A percentile compares a stretch with the other conserved stretches of the same genome.
phyloP scores from a whole-genome alignment of 2,113 vertebrate species.

The Panthera leo region DNA sequence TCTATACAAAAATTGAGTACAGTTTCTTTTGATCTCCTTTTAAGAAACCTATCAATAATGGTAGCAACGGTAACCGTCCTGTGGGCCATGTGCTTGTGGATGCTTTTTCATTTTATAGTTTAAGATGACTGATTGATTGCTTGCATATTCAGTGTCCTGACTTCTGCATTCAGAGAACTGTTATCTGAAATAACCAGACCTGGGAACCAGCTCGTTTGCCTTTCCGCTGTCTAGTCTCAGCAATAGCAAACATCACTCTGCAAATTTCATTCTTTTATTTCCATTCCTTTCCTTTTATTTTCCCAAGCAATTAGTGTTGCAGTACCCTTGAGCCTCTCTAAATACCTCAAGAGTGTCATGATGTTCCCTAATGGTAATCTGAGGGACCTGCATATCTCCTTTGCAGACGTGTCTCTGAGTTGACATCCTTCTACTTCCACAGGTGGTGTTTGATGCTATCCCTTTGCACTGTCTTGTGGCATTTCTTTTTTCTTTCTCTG shows the following conservation, averaged over 20 bases:
- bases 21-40: not conserved
- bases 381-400: not conserved
- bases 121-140: not conserved
- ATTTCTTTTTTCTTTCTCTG: not conserved
- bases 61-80: not conserved
- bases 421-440: not conserved
- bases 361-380: not conserved
- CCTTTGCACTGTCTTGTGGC: not conserved
- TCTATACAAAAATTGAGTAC: not conserved
- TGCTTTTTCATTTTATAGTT: not conserved
- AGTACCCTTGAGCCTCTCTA: not conserved
- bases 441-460: not conserved
- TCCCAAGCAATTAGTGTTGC: not conserved
- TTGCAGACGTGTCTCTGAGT: not conserved
- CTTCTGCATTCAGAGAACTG: not conserved
- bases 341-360: not conserved
- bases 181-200: constrained; percentile 54
- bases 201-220: not conserved
- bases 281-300: not conserved
- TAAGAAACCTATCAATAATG: not conserved
- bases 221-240: not conserved
- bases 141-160: not conserved
- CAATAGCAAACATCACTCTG: not conserved
- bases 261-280: not conserved
- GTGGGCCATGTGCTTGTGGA: not conserved